Evolutionary conservation across 2,888 invertebrate species (phyloP).

Genomic region (Aspidiotus rigidus): DNA sequence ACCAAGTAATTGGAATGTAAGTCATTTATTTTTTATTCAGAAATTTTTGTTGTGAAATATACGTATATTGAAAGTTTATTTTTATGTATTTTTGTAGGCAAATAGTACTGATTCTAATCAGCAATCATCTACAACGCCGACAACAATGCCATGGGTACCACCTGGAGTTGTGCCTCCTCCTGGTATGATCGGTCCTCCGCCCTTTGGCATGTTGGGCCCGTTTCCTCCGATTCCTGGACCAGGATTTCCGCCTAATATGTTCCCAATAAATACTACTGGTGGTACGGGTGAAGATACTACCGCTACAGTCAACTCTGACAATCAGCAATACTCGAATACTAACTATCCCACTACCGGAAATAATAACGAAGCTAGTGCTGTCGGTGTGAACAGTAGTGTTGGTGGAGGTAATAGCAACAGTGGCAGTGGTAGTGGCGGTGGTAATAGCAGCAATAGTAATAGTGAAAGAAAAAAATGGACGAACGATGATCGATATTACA

Average conservation of each 20-base stretch:
- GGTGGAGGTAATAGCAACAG: background rate
- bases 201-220: constrained; percentile 18
- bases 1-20: constrained; percentile 19
- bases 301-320: background rate
- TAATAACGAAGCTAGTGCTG: background rate
- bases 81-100: constrained; percentile 8
- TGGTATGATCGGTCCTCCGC: constrained; percentile 29
- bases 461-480: constrained; percentile 23
- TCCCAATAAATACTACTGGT: constrained; percentile 7
- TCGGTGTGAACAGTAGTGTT: too few relatives aligned
- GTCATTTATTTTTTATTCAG: background rate
- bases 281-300: background rate
- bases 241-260: constrained; percentile 21
- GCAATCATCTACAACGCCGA: background rate
- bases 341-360: constrained; percentile 18
- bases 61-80: background rate
- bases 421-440: background rate
- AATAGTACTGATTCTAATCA: constrained; percentile 13
- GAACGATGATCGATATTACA: constrained; percentile 23
- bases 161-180: constrained; percentile 24
- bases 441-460: background rate
- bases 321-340: constrained; percentile 15
- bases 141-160: constrained; percentile 28
- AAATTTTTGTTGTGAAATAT: background rate
- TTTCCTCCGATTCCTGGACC: constrained; percentile 12